These are phyloP conservation scores for Lepus americanus DNA, from an alignment of 2,113 vertebrate genomes.

Conservation along the genomic window DNA sequence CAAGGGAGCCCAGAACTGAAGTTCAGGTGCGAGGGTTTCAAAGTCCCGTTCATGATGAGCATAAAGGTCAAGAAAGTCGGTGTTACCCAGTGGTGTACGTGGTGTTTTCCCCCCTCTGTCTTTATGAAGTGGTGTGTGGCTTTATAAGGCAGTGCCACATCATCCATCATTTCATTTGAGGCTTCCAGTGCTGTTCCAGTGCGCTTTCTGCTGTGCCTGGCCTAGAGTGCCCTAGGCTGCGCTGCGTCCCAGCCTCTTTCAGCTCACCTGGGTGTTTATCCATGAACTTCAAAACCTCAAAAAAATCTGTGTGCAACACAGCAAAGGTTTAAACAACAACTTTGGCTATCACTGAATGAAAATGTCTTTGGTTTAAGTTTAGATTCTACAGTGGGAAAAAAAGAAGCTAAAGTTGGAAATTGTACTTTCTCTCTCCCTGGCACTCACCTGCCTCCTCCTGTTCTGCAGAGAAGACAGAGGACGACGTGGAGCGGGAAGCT, in stretches of 20 bases:
- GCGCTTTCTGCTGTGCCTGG: background rate
- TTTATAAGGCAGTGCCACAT: background rate
- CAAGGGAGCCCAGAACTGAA: background rate
- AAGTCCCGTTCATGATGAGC: background rate
- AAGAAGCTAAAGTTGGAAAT: no score
- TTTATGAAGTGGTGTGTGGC: background rate
- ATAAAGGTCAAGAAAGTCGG: background rate
- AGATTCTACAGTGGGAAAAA: background rate
- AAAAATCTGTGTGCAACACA: background rate
- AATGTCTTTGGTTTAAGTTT: background rate
- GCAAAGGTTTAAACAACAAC: background rate
- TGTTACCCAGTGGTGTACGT: background rate
- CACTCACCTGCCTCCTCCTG: background rate
- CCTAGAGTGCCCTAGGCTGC: no score
- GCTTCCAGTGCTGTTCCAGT: background rate
- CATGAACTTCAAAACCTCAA: background rate
- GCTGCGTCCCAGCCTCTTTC: no score
- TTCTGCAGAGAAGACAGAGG: slow-evolving; percentile 94
- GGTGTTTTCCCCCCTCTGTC: background rate
- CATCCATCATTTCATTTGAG: background rate
- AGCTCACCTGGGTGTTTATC: background rate
- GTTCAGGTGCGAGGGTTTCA: background rate
- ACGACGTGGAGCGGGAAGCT: slow-evolving; percentile 95
- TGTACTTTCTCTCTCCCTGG: background rate
- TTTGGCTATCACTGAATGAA: background rate